These are phyloP conservation scores for Agrotis puta DNA, from an alignment of 2,888 invertebrate species.

Conservation along the genomic window DNA sequence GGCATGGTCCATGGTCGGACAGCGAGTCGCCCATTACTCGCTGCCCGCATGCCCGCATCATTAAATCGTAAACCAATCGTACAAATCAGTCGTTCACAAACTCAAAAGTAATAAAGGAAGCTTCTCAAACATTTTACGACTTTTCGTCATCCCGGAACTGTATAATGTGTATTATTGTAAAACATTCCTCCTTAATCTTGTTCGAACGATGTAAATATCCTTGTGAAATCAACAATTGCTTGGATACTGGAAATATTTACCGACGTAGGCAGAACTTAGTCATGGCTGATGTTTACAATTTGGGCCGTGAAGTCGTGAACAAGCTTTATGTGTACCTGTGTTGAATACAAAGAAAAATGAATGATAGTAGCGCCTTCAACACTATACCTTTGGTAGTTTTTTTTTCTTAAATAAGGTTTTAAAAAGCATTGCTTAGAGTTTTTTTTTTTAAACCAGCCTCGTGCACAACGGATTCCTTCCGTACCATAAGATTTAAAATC, in stretches of 20 bases:
- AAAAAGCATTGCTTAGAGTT: neutral
- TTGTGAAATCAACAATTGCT: slow-evolving; percentile 49
- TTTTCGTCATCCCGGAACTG: slow-evolving; percentile 19
- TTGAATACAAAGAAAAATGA: neutral
- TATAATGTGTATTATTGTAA: slow-evolving; percentile 17
- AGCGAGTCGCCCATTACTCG: too few relatives aligned
- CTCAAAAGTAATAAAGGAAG: slow-evolving; percentile 11
- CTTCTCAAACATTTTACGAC: slow-evolving; percentile 25
- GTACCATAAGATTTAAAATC: too few relatives aligned
- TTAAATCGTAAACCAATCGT: slow-evolving; percentile 17
- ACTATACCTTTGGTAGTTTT: slow-evolving; percentile 3
- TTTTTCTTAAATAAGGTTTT: too few relatives aligned
- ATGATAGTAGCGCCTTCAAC: neutral
- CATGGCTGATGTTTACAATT: slow-evolving; percentile 41
- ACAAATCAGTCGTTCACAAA: slow-evolving; percentile 26
- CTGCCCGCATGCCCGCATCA: too few relatives aligned
- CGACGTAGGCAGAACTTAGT: slow-evolving; percentile 36
- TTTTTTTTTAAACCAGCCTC: too few relatives aligned
- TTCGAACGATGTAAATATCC: slow-evolving; percentile 42
- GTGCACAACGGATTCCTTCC: too few relatives aligned
- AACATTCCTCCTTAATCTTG: slow-evolving; percentile 21
- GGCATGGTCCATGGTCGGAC: too few relatives aligned
- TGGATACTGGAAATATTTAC: slow-evolving; percentile 49
- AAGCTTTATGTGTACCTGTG: slow-evolving; percentile 19
- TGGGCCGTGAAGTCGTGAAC: slow-evolving; percentile 10